These are phyloP conservation scores for Druon quercuslanigerum DNA, from an alignment of 1,140 invertebrate genomes.

Conservation along the genomic window DNA sequence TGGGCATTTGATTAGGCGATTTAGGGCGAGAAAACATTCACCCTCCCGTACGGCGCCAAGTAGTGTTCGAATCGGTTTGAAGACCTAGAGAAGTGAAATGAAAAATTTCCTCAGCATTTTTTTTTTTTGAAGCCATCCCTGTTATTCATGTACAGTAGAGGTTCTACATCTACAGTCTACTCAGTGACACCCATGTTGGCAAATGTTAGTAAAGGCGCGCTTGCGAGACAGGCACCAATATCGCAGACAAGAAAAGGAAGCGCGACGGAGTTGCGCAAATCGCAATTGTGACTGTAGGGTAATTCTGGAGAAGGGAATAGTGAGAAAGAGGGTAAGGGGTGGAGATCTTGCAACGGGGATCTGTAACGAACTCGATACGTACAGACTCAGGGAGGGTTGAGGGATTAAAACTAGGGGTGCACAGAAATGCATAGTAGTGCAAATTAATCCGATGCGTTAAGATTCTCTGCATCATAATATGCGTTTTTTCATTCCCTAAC, in stretches of 20 bases:
- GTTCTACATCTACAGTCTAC: slow-evolving; percentile 27
- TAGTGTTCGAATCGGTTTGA: not conserved
- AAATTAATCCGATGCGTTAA: not conserved
- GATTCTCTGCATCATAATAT: no score
- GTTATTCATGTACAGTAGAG: slow-evolving; percentile 14
- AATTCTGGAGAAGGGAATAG: slow-evolving; percentile 39
- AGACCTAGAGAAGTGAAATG: not conserved
- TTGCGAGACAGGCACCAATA: slow-evolving; percentile 32
- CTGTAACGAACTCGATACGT: slow-evolving; percentile 73
- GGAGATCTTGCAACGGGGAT: slow-evolving; percentile 70
- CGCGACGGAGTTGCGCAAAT: slow-evolving; percentile 46
- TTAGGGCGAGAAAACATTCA: slow-evolving; percentile 19
- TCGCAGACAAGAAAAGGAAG: slow-evolving; percentile 36
- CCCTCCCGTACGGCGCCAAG: not conserved
- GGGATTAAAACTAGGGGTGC: slow-evolving; percentile 39
- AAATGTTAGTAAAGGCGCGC: slow-evolving; percentile 38
- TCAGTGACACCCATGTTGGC: slow-evolving; percentile 9
- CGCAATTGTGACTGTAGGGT: slow-evolving; percentile 37
- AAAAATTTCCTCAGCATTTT: not conserved
- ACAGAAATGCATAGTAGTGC: slow-evolving; percentile 33
- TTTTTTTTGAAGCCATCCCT: not conserved
- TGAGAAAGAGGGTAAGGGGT: slow-evolving; percentile 53
- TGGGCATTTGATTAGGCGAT: not conserved
- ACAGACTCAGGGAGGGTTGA: slow-evolving; percentile 47
- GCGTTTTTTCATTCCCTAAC: no score